A percentile compares a stretch with the other conserved stretches of the same genome.
These are phyloP conservation scores for Acanthiza pusilla DNA, from an alignment of 2,797 vertebrate genomes.

Conservation along the genomic window DNA sequence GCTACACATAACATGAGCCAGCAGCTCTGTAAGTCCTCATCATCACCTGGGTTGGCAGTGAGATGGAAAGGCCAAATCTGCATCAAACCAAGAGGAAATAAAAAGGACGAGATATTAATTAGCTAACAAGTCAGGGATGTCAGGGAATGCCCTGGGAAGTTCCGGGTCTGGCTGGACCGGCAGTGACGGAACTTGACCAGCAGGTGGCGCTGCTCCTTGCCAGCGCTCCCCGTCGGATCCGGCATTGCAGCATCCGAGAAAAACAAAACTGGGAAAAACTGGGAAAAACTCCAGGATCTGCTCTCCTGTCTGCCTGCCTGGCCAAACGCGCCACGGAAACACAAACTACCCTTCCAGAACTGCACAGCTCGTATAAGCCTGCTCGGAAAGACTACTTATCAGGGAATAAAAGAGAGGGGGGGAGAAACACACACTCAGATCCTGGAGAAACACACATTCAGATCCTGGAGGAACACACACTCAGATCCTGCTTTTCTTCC, in stretches of 20 bases:
- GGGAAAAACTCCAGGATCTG: no score
- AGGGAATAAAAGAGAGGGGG: not conserved
- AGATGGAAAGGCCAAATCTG: not conserved
- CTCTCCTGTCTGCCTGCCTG: not conserved
- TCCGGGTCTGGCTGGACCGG: not conserved
- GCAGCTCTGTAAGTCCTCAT: not conserved
- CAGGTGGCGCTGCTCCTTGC: slow-evolving; percentile 20
- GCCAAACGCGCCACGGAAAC: not conserved
- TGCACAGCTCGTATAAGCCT: not conserved
- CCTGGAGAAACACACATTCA: rapidly evolving
- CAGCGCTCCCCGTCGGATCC: not conserved
- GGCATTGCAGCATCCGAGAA: not conserved
- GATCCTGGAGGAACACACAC: no score
- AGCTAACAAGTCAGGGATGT: not conserved
- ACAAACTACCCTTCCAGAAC: not conserved
- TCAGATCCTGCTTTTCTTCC: not conserved
- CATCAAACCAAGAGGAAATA: not conserved
- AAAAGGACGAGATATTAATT: not conserved
- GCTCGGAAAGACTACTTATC: not conserved
- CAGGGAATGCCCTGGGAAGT: not conserved
- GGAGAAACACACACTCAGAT: rapidly evolving
- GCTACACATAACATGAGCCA: not conserved
- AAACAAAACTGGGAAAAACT: no score
- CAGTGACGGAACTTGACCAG: not conserved
- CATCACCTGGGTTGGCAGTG: not conserved